A percentile compares a stretch with the other conserved stretches of the same genome.
Evolutionary conservation across 2,113 vertebrate genomes (phyloP).

Genomic region (Philantomba maxwellii): DNA sequence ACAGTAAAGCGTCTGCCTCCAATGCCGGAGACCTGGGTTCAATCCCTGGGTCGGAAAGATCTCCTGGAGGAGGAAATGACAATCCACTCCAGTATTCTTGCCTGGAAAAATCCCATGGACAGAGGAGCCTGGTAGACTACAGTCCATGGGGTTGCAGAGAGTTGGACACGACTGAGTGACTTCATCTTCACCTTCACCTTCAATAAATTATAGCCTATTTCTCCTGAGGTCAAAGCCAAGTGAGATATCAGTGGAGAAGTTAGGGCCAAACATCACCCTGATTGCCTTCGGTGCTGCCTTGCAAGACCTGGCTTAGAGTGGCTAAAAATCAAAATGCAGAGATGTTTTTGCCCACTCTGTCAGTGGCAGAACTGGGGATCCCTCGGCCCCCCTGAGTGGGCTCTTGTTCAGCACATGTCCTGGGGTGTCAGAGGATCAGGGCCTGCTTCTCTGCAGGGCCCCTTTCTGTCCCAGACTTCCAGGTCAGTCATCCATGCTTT

Average conservation of each 20-base stretch:
- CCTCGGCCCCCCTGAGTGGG: fast-evolving
- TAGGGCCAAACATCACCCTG: neutral
- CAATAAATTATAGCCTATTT: neutral
- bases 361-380: neutral
- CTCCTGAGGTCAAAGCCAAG: neutral
- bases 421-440: neutral
- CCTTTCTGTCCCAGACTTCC: neutral
- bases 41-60: neutral
- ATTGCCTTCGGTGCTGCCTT: neutral
- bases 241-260: neutral
- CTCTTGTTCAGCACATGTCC: neutral
- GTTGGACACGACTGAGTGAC: neutral
- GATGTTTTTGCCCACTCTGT: neutral
- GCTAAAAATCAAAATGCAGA: neutral
- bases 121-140: neutral
- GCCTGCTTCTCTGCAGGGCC: no score
- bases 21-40: no score
- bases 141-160: neutral
- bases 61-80: neutral
- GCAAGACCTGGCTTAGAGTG: neutral
- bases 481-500: neutral
- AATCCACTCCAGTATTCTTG: neutral
- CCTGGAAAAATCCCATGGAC: neutral
- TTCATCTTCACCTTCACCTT: neutral
- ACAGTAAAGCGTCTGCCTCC: no score